A percentile compares a stretch with the other conserved stretches of the same genome.
Evolutionary conservation across 2,113 vertebrate genomes (phyloP).

Genomic region (Colistium nudipinnis): DNA sequence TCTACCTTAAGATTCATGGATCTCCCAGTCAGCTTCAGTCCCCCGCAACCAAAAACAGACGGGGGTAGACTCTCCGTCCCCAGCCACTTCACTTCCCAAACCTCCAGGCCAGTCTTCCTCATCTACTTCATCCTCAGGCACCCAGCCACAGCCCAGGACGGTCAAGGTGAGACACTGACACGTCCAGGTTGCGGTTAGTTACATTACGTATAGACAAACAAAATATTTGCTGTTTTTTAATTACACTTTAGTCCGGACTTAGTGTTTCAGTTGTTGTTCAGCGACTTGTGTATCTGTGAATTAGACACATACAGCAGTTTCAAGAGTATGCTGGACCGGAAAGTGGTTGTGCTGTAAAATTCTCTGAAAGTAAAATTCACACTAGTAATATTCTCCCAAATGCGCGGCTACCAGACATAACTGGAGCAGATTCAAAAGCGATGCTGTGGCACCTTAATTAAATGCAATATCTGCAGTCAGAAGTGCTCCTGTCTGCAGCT

Average conservation of each 20-base stretch:
- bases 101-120: slow-evolving; percentile 89
- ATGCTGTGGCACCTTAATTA: background rate
- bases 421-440: background rate
- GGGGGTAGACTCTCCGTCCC: slow-evolving; percentile 91
- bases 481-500: too few species aligned
- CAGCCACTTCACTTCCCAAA: slow-evolving; percentile 93
- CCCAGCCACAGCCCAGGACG: slow-evolving; percentile 89
- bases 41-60: slow-evolving; percentile 96
- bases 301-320: background rate
- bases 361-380: too few species aligned
- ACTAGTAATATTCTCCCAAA: too few species aligned
- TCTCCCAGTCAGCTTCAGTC: slow-evolving; percentile 96
- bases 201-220: background rate
- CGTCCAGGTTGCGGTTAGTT: background rate
- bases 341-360: background rate
- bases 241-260: too few species aligned
- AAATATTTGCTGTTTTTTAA: too few species aligned
- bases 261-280: too few species aligned
- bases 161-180: slow-evolving; percentile 80
- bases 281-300: background rate
- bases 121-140: slow-evolving; percentile 85
- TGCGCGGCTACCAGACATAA: background rate
- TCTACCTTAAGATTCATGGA: slow-evolving; percentile 90
- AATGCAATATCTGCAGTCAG: too few species aligned
- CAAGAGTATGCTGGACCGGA: background rate